Conservation (phyloP, 2,113 vertebrate species). For the Megaptera novaeangliae region DNA sequence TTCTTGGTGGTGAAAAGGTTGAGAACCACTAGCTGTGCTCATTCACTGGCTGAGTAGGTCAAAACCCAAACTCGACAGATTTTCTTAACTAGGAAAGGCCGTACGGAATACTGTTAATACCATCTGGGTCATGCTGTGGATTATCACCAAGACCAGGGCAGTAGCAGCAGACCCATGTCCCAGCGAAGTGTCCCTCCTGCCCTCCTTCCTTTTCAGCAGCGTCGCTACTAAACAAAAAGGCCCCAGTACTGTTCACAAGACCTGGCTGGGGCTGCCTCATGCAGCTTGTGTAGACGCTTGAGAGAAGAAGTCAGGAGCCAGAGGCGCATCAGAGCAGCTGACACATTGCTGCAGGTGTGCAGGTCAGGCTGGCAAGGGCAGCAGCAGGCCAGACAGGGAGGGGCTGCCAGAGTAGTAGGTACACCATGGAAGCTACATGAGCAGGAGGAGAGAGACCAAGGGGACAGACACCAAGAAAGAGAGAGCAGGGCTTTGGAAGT, state of each 20-base stretch:
- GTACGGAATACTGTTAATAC: neutral
- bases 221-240: neutral
- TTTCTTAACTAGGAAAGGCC: neutral
- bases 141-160: neutral
- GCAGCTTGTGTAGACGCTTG: neutral
- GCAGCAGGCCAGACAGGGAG: neutral
- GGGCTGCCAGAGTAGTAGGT: no score
- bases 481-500: neutral
- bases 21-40: neutral
- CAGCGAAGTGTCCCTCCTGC: neutral
- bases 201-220: neutral
- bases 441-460: neutral
- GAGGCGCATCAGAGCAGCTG: neutral
- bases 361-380: neutral
- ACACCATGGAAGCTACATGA: neutral
- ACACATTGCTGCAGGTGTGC: accelerated
- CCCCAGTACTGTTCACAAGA: neutral
- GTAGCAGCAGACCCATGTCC: neutral
- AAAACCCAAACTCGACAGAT: neutral
- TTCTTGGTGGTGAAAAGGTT: neutral
- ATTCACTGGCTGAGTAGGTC: neutral
- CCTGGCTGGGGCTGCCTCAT: neutral
- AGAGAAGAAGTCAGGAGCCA: neutral
- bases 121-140: no score
- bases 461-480: neutral